Conservation (phyloP, 2,113 vertebrate genomes). For the Brevimyrus niger region DNA sequence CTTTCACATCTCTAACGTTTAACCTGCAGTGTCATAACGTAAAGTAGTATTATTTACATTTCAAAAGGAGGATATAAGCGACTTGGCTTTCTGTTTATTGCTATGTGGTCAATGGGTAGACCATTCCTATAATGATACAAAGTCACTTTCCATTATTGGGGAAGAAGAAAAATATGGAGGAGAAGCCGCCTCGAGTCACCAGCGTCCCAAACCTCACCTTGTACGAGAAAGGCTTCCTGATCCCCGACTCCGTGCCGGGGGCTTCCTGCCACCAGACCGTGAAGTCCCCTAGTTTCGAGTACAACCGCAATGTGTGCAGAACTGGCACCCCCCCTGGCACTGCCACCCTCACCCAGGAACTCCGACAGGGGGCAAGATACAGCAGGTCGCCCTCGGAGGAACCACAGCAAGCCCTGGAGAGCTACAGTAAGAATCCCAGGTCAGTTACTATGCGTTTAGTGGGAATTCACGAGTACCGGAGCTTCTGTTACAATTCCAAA, state of each 20-base stretch:
- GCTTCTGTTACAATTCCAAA: not conserved
- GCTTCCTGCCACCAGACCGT: slow-evolving; percentile 55
- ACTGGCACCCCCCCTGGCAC: slow-evolving; percentile 52
- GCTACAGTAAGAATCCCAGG: slow-evolving; percentile 53
- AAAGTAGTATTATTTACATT: not conserved
- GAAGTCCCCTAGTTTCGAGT: slow-evolving; percentile 70
- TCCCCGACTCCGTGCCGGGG: slow-evolving; percentile 57
- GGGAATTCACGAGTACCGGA: not conserved
- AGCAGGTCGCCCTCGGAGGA: slow-evolving; percentile 55
- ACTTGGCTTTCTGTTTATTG: not conserved
- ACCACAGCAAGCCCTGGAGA: slow-evolving; percentile 37
- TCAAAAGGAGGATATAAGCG: not conserved
- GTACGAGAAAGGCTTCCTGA: slow-evolving; percentile 71
- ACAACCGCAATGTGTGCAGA: slow-evolving; percentile 47
- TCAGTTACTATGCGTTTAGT: not conserved
- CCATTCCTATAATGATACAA: not conserved
- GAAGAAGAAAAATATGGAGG: slow-evolving; percentile 71
- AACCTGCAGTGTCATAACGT: not conserved
- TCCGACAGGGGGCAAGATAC: slow-evolving; percentile 54
- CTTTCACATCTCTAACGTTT: not conserved
- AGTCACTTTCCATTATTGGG: slow-evolving; percentile 27
- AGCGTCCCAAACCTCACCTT: slow-evolving; percentile 72
- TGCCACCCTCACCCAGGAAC: slow-evolving; percentile 54
- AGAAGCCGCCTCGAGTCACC: slow-evolving; percentile 72
- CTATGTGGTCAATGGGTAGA: not conserved